A percentile compares a stretch with the other conserved stretches of the same genome.
Conservation (phyloP, 1,140 invertebrate genomes). For the Ganaspis sp. region DNA sequence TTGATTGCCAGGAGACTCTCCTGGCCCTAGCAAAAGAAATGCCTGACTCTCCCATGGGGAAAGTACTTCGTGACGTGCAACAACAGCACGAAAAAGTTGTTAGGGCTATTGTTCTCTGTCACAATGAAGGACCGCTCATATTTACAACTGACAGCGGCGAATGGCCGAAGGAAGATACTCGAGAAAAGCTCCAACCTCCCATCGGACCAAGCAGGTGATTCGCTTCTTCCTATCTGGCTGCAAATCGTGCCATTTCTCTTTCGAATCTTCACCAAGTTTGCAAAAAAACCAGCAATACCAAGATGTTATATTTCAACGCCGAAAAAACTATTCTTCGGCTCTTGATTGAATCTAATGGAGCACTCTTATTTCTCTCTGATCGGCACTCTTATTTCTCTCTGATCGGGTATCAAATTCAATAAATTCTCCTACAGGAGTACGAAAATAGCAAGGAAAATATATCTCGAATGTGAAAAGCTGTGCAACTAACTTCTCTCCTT, state of each 20-base stretch:
- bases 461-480: no score
- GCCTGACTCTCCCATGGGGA: slow-evolving; percentile 41
- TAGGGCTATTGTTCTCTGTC: slow-evolving; percentile 68
- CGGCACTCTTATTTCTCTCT: neutral
- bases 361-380: neutral
- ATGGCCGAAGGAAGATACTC: slow-evolving; percentile 51
- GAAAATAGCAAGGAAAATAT: no score
- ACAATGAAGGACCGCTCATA: slow-evolving; percentile 69
- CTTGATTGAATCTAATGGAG: neutral
- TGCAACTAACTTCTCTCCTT: no score
- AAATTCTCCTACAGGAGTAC: no score
- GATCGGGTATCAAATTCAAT: no score
- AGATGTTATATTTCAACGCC: slow-evolving; percentile 17
- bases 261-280: slow-evolving; percentile 31
- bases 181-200: slow-evolving; percentile 52
- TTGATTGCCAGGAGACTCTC: slow-evolving; percentile 59
- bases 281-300: neutral
- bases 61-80: slow-evolving; percentile 44
- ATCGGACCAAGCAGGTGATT: slow-evolving; percentile 53
- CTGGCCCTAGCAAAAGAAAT: slow-evolving; percentile 45
- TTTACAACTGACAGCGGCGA: slow-evolving; percentile 67
- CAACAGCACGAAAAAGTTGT: slow-evolving; percentile 61
- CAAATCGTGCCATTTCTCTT: slow-evolving; percentile 61
- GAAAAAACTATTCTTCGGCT: neutral
- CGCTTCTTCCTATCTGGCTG: slow-evolving; percentile 52